Percentiles rank a stretch among this genome's conserved stretches.
Conservation (phyloP, 1,140 invertebrate species). For the Sinella curviseta region DNA sequence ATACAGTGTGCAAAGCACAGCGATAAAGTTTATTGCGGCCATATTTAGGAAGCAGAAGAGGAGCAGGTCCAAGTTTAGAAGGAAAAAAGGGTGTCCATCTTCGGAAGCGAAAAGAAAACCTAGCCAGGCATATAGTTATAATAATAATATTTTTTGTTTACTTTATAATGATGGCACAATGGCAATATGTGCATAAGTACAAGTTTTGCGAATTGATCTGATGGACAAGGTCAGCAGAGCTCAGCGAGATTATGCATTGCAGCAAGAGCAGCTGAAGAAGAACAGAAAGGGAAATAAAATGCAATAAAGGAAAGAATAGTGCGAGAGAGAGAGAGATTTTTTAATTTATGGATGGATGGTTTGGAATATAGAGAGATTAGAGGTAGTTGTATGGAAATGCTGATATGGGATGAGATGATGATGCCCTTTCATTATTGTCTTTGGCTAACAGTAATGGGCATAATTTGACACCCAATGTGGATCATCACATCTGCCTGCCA, state of each 20-base stretch:
- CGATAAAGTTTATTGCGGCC: not conserved
- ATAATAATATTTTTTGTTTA: not conserved
- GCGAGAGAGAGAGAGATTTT: not conserved
- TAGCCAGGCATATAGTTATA: not conserved
- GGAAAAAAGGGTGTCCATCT: constrained; percentile 12
- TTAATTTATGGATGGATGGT: not conserved
- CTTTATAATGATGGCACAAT: not conserved
- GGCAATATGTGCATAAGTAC: too few relatives aligned
- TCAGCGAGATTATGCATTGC: too few relatives aligned
- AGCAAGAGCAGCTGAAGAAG: not conserved
- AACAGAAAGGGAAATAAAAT: not conserved
- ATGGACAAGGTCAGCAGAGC: constrained; percentile 20
- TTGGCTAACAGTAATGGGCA: constrained; percentile 1
- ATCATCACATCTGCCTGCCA: not conserved
- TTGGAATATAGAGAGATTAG: not conserved
- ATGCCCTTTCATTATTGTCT: not conserved
- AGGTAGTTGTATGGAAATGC: not conserved
- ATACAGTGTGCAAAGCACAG: not conserved
- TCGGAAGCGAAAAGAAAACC: not conserved
- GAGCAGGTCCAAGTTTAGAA: constrained; percentile 14
- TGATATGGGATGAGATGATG: not conserved
- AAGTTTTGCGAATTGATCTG: constrained; percentile 8
- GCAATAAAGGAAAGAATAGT: not conserved
- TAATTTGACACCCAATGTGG: constrained; percentile 15
- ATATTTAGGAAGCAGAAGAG: not conserved